Conservation (phyloP, 1,140 invertebrate species). For the Ruditapes philippinarum region DNA sequence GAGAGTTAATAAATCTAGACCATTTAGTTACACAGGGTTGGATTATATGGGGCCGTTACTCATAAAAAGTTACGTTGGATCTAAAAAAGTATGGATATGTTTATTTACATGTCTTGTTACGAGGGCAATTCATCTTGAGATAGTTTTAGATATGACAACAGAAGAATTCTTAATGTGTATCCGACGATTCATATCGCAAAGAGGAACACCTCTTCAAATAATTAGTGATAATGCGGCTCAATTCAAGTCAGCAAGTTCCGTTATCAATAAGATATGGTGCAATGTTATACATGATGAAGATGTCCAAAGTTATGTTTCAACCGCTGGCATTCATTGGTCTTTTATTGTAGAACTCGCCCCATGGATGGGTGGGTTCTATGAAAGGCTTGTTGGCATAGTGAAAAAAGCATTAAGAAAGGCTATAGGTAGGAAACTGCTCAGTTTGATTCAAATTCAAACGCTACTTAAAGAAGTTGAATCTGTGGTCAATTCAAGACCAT, state of each 20-base stretch:
- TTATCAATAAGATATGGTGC: not conserved
- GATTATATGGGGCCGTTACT: conserved; percentile 1
- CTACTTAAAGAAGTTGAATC: conserved; percentile 24
- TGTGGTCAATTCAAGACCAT: not conserved
- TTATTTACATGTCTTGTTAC: conserved; percentile 33
- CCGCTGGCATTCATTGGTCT: not conserved
- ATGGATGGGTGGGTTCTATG: not conserved
- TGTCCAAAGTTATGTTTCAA: not conserved
- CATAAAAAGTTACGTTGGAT: not conserved
- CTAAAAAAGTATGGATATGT: not conserved
- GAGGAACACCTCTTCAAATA: not conserved
- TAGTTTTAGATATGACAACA: conserved; percentile 23
- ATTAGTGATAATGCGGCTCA: conserved; percentile 13
- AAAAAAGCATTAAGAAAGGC: conserved; percentile 6
- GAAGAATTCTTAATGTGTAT: not conserved
- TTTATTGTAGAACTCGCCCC: not conserved
- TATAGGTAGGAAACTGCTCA: conserved; percentile 2
- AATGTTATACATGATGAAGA: not conserved
- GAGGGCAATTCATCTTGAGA: not conserved
- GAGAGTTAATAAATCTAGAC: not conserved
- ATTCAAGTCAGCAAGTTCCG: not conserved
- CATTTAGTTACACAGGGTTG: not conserved
- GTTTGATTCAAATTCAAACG: not conserved
- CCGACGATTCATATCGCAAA: not conserved
- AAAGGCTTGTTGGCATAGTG: not conserved